Percentiles rank a stretch among this genome's conserved stretches.
Conservation (phyloP, 2,888 invertebrate species). For the Metallyticus violacea region DNA sequence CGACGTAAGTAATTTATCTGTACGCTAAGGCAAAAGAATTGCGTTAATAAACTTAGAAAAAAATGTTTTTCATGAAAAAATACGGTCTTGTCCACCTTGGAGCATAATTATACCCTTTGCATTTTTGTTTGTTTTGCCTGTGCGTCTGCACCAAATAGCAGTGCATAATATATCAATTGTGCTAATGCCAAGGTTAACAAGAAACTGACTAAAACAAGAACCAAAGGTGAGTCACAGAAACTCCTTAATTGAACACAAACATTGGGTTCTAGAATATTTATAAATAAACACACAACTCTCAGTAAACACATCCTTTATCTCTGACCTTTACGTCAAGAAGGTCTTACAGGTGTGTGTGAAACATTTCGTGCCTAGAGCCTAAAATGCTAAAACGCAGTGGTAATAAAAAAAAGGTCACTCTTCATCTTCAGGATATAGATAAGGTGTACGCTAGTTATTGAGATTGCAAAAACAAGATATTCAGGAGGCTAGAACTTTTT, state of each 20-base stretch:
- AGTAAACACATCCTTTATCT: background rate
- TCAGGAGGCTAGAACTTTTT: no score
- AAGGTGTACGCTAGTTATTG: no score
- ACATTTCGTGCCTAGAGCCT: no score
- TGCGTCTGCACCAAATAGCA: background rate
- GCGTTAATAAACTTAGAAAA: background rate
- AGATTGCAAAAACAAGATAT: no score
- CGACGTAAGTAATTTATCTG: no score
- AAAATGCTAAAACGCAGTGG: no score
- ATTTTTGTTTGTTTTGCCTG: background rate
- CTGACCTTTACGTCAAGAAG: background rate
- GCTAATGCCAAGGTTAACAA: background rate
- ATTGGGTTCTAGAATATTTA: no score
- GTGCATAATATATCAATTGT: background rate
- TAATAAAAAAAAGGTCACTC: no score
- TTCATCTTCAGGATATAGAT: no score
- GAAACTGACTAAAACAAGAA: background rate
- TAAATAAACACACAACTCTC: no score
- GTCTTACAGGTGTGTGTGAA: no score
- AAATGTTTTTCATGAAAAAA: background rate
- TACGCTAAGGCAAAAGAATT: background rate
- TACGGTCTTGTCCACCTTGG: background rate
- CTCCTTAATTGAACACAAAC: background rate
- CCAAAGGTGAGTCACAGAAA: background rate
- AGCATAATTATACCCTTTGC: no score